phyloP scores from a whole-genome alignment of 2,113 vertebrate genomes.

The Paracyprichromis sp. region DNA sequence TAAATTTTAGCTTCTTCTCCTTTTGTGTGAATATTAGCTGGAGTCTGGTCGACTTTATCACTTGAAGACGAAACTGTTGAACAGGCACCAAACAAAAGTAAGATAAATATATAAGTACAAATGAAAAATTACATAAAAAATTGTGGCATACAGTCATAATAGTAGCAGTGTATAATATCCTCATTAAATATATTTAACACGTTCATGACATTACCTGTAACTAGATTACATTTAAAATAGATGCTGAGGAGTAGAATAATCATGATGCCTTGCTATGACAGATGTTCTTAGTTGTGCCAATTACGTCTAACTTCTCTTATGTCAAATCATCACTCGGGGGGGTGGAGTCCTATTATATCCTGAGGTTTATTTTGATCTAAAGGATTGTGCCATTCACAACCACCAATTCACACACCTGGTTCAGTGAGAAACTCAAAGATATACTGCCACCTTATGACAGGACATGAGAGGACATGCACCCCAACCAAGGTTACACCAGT shows the following conservation, averaged over 20 bases:
- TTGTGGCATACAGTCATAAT: too few species aligned
- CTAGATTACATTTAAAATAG: too few species aligned
- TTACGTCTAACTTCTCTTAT: rapidly evolving
- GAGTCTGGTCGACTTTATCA: too few species aligned
- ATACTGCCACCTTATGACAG: not conserved
- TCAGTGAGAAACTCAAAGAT: rapidly evolving
- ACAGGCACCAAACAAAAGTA: too few species aligned
- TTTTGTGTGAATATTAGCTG: too few species aligned
- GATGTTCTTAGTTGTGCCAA: rapidly evolving
- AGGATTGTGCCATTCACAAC: not conserved
- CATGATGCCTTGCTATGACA: rapidly evolving
- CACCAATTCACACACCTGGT: not conserved
- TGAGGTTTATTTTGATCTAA: not conserved
- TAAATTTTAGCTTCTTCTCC: too few species aligned
- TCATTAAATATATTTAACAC: too few species aligned
- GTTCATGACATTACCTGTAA: too few species aligned
- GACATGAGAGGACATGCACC: not conserved
- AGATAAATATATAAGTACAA: too few species aligned
- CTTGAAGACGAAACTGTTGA: too few species aligned
- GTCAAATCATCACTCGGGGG: rapidly evolving
- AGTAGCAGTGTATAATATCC: too few species aligned
- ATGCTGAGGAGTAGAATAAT: not conserved
- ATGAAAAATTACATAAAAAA: too few species aligned
- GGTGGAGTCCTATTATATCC: not conserved
- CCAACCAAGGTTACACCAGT: not conserved